A percentile compares a stretch with the other conserved stretches of the same genome.
Evolutionary conservation across 2,113 vertebrate species (phyloP).

Genomic region (Chloebia gouldiae): DNA sequence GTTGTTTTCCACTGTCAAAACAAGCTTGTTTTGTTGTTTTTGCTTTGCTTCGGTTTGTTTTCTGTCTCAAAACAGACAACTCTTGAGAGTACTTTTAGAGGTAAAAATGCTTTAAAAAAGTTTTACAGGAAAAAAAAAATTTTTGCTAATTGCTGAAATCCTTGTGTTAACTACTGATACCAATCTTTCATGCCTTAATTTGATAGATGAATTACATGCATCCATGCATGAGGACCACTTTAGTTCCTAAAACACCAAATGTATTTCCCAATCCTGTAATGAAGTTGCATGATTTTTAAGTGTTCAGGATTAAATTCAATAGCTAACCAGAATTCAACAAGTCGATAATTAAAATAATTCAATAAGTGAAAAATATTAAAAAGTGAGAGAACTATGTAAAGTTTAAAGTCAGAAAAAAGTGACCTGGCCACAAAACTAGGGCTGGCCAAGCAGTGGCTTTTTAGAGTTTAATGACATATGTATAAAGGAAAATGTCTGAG

Average conservation of each 20-base stretch:
- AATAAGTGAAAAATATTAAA: background rate
- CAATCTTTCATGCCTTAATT: background rate
- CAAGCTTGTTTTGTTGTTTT: background rate
- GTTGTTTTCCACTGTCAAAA: background rate
- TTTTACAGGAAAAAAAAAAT: background rate
- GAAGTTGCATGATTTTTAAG: background rate
- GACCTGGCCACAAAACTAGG: background rate
- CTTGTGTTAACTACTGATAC: background rate
- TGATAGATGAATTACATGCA: background rate
- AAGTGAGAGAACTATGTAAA: background rate
- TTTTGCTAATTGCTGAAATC: background rate
- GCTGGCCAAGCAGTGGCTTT: background rate
- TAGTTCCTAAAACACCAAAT: background rate
- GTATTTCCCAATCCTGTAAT: background rate
- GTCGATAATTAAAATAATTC: background rate
- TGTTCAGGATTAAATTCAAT: background rate
- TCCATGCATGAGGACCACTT: accelerated
- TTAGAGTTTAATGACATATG: background rate
- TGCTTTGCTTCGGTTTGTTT: background rate
- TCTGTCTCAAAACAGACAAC: background rate
- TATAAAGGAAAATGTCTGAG: background rate
- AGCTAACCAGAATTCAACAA: background rate
- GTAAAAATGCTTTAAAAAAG: background rate
- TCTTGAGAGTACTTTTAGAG: background rate
- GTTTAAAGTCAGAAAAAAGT: background rate